These are phyloP conservation scores for Eleutherodactylus coqui DNA, from an alignment of 2,797 vertebrate genomes.

Conservation along the genomic window DNA sequence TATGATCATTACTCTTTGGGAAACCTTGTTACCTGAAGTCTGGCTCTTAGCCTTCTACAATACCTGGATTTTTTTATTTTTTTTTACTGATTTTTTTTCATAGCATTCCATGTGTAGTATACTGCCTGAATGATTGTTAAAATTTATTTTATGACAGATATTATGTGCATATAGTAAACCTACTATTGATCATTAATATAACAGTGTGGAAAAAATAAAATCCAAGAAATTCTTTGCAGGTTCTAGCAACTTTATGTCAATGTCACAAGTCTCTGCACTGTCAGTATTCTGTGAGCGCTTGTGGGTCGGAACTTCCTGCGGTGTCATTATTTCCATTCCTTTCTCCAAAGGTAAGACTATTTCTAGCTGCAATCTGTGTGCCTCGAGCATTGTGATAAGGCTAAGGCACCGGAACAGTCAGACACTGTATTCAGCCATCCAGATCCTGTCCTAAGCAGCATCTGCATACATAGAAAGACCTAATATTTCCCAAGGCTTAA, in stretches of 20 bases:
- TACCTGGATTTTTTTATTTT: too few relatives aligned
- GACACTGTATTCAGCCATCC: too few relatives aligned
- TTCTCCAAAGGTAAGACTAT: constrained; percentile 60
- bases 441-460: too few relatives aligned
- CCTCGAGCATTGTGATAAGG: neutral
- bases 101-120: too few relatives aligned
- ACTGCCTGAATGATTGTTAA: neutral
- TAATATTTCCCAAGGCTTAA: too few relatives aligned
- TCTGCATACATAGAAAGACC: too few relatives aligned
- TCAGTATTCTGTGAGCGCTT: constrained; percentile 55
- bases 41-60: too few relatives aligned
- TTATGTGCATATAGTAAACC: neutral
- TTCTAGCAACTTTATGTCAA: constrained; percentile 48
- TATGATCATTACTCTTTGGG: too few relatives aligned
- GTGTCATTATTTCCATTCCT: constrained; percentile 62
- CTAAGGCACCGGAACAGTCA: too few relatives aligned
- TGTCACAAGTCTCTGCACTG: constrained; percentile 63
- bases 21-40: too few relatives aligned
- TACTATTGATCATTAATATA: neutral
- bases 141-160: too few relatives aligned
- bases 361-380: neutral
- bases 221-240: constrained; percentile 34
- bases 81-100: too few relatives aligned
- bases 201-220: neutral
- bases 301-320: constrained; percentile 65